These are phyloP conservation scores for Ametastegia equiseti DNA, from an alignment of 2,888 invertebrate genomes.

Conservation along the genomic window DNA sequence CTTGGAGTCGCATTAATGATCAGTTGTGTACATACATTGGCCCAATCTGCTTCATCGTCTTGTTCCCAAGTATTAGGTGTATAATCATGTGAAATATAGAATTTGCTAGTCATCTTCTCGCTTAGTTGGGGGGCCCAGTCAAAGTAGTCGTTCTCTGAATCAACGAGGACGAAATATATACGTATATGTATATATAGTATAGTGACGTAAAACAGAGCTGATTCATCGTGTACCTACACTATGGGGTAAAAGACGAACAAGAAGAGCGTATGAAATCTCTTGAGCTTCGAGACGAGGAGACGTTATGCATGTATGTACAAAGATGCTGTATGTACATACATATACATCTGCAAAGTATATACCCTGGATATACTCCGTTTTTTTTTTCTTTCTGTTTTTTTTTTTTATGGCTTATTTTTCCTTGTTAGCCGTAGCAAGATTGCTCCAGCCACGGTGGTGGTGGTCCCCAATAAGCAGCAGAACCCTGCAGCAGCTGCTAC, in stretches of 20 bases:
- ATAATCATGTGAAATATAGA: too few relatives aligned
- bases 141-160: too few relatives aligned
- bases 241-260: neutral
- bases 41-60: too few relatives aligned
- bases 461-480: constrained; percentile 33
- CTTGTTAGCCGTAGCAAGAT: constrained; percentile 19
- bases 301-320: neutral
- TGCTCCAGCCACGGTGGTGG: neutral
- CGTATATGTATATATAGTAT: too few relatives aligned
- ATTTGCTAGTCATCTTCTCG: too few relatives aligned
- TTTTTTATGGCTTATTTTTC: neutral
- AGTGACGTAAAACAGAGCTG: neutral
- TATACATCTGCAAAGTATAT: neutral
- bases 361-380: neutral
- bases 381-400: neutral
- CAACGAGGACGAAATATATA: neutral
- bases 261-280: neutral
- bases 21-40: too few relatives aligned
- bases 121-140: too few relatives aligned
- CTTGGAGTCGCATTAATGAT: too few relatives aligned
- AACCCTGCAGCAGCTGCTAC: neutral
- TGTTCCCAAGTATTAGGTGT: too few relatives aligned
- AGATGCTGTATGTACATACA: neutral
- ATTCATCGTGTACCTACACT: neutral
- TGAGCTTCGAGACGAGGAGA: neutral